Evolutionary conservation across 2,888 invertebrate species (phyloP).

Genomic region (Patella caerulea): DNA sequence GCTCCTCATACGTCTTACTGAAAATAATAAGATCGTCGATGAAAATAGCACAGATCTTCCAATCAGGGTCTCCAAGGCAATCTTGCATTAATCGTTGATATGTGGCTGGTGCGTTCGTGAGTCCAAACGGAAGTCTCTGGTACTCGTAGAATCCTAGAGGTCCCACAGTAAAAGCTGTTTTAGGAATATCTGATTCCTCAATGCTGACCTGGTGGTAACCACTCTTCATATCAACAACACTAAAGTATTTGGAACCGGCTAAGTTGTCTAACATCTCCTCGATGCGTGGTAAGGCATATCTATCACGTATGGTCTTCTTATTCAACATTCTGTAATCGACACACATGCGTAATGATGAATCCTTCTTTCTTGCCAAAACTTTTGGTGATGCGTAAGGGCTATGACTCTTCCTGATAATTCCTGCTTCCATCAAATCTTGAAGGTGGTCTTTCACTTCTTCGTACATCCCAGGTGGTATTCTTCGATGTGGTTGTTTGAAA

Average conservation of each 20-base stretch:
- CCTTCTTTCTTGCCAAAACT: not conserved
- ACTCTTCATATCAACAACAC: too few species aligned
- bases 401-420: constrained; percentile 22
- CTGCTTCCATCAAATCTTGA: constrained; percentile 26
- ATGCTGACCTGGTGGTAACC: too few species aligned
- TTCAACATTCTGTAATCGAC: constrained; percentile 10
- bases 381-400: constrained; percentile 12
- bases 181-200: too few species aligned
- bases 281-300: too few species aligned
- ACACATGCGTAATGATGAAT: not conserved
- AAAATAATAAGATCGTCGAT: not conserved
- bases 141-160: not conserved
- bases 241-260: not conserved
- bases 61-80: not conserved
- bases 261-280: not conserved
- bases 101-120: not conserved
- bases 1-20: not conserved
- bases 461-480: constrained; percentile 18
- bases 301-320: too few species aligned
- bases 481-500: too few species aligned
- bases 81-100: not conserved
- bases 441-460: constrained; percentile 33
- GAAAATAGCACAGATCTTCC: not conserved
- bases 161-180: too few species aligned
- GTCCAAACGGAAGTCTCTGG: not conserved